Base-by-base conservation (phyloP, 2,797 vertebrate genomes). In the Rhabdomys pumilio region DNA sequence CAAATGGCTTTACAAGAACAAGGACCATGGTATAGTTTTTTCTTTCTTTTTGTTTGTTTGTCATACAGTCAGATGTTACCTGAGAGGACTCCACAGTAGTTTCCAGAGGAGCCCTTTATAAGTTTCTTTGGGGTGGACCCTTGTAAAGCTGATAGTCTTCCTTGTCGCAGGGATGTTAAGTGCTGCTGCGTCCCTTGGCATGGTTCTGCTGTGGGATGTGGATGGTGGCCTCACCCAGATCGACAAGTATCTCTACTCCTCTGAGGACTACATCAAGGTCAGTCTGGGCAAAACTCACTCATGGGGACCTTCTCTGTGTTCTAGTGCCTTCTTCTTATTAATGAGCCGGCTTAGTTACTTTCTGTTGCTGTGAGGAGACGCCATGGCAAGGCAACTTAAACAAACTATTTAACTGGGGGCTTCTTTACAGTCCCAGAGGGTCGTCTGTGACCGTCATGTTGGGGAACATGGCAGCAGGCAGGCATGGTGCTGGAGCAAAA, bases 1-100 rank as follows among this genome's bases (percentile, higher is more conserved):
- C 98, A 99, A 99, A 96, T 99, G 99, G 99, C 98, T 99, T 44
- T 99, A 99, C 97, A 99, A 99, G 98, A 99, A 99, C 98, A 99
- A 99, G 97, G 99, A 99, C 97, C 99, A 99, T 0, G 99, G 99
- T 99, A 98, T 98, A 98, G 53, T 80, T 84, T 57, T 1, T 79
- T 6, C 1, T 79, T 8, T 53, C 34, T 65, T 34, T 7, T 17
- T 69, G 65, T n/a, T 17, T 69, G 4, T n/a, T 8, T 85, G 20
- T 90, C 31, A 12, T 72, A 63, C 15, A 29, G 72, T 90, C 55
- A 15, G 38, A 3, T 61, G 3, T 94, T 93, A 44, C 26, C 44
- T 92, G 26, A 88, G 4, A 50, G 47, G n/a, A 9, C 24, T 41
- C 50, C 26, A 44, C 13, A 63, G 26, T 67, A 17, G 19, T 88